Percentiles rank a stretch among this genome's conserved stretches.
phyloP scores from a whole-genome alignment of 2,888 invertebrate genomes.

The Papilio demoleus region DNA sequence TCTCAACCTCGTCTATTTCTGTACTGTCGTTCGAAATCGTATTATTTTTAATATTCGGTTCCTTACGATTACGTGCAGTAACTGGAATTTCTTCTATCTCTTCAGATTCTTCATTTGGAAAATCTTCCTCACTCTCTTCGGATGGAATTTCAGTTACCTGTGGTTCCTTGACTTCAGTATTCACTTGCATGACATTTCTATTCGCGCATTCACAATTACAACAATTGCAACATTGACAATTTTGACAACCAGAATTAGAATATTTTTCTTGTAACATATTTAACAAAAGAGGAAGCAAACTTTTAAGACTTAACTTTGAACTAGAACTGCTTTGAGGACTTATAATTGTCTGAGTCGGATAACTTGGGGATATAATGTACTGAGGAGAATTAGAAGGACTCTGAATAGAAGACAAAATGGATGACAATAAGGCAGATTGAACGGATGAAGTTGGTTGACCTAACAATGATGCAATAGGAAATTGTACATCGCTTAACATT shows the following conservation, averaged over 20 bases:
- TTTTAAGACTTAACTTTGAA: constrained; percentile 61
- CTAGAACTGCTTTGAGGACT: constrained; percentile 42
- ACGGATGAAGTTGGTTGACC: constrained; percentile 44
- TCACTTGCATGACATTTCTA: constrained; percentile 40
- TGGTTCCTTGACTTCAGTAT: not conserved
- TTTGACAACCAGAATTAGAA: constrained; percentile 50
- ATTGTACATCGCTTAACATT: constrained; percentile 28
- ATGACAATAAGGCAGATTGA: constrained; percentile 49
- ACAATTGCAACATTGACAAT: constrained; percentile 47
- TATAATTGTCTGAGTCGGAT: constrained; percentile 38
- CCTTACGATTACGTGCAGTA: constrained; percentile 43
- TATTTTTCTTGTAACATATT: constrained; percentile 66
- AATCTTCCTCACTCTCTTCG: constrained; percentile 51
- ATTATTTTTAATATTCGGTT: constrained; percentile 42
- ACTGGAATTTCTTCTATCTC: constrained; percentile 43
- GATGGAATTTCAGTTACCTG: constrained; percentile 57
- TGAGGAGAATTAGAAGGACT: constrained; percentile 41
- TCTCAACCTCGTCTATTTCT: constrained; percentile 55
- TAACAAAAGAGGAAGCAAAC: constrained; percentile 68
- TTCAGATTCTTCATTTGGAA: constrained; percentile 42
- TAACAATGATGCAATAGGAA: constrained; percentile 36
- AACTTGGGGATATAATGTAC: constrained; percentile 35
- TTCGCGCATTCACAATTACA: constrained; percentile 47
- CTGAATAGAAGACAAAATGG: constrained; percentile 48
- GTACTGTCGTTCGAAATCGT: constrained; percentile 47